These are phyloP conservation scores for Drosophila mayaguana DNA, from an alignment of 2,888 invertebrate genomes.

Conservation along the genomic window DNA sequence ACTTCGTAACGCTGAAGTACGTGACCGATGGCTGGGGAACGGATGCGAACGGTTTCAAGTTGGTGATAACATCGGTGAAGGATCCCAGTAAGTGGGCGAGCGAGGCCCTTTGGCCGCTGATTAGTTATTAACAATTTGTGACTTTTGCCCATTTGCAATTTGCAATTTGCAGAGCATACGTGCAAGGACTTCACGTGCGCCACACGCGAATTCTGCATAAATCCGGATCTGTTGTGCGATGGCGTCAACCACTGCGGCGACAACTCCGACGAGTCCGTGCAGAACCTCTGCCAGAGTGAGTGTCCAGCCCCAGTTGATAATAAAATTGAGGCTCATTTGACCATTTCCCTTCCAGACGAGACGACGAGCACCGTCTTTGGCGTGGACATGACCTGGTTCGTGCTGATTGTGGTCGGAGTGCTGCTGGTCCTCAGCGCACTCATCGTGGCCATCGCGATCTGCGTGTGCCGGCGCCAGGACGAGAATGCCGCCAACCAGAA, in stretches of 20 bases:
- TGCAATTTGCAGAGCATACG: slow-evolving; percentile 90
- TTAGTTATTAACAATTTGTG: slow-evolving; percentile 6
- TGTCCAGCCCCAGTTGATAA: slow-evolving; percentile 53
- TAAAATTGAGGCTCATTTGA: no score
- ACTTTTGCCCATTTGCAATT: slow-evolving; percentile 61
- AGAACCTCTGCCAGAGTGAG: slow-evolving; percentile 94
- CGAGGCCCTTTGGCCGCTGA: not conserved
- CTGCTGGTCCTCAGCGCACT: slow-evolving; percentile 89
- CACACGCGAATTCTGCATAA: slow-evolving; percentile 95
- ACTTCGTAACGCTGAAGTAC: slow-evolving; percentile 97
- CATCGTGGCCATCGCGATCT: slow-evolving; percentile 90
- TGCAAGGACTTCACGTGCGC: slow-evolving; percentile 96
- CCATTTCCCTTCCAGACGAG: slow-evolving; percentile 85
- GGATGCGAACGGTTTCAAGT: slow-evolving; percentile 95
- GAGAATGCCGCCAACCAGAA: slow-evolving; percentile 84
- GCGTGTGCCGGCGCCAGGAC: slow-evolving; percentile 89
- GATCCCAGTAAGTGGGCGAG: slow-evolving; percentile 92
- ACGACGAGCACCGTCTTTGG: slow-evolving; percentile 89
- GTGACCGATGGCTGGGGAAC: slow-evolving; percentile 97
- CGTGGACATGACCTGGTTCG: slow-evolving; percentile 91
- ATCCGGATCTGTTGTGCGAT: slow-evolving; percentile 95
- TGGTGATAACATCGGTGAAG: slow-evolving; percentile 97
- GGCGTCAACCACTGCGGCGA: slow-evolving; percentile 97
- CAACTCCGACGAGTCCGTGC: slow-evolving; percentile 95
- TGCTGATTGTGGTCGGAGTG: slow-evolving; percentile 89